Percentiles rank a stretch among this genome's conserved stretches.
Evolutionary conservation across 1,140 invertebrate species (phyloP).

Genomic region (Calosoma granatense): DNA sequence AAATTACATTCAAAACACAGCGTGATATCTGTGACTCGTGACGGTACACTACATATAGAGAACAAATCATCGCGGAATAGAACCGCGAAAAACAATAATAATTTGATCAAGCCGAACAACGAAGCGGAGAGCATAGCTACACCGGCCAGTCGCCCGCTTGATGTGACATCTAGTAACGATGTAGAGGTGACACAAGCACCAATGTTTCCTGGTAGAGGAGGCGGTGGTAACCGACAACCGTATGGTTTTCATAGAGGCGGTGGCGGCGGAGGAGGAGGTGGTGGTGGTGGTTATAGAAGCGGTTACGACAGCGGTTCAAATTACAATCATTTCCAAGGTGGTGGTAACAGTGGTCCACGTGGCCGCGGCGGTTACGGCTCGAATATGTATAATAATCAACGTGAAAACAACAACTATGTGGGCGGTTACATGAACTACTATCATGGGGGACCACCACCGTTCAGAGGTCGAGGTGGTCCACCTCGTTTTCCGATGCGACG

Average conservation of each 20-base stretch:
- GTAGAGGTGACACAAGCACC: constrained; percentile 42
- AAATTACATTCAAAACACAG: constrained; percentile 57
- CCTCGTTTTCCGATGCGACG: constrained; percentile 19
- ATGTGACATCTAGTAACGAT: constrained; percentile 16
- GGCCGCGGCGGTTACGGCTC: constrained; percentile 30
- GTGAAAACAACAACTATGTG: not conserved
- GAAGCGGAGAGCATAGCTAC: constrained; percentile 1
- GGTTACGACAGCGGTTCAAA: constrained; percentile 32
- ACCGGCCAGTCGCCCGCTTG: not conserved
- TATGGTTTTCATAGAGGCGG: constrained; percentile 1
- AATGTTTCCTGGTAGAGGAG: constrained; percentile 43
- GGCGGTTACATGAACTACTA: constrained; percentile 26
- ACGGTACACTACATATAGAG: constrained; percentile 46
- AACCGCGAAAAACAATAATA: constrained; percentile 30
- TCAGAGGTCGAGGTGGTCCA: constrained; percentile 23
- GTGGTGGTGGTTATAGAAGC: constrained; percentile 34
- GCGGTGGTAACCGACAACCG: constrained; percentile 25
- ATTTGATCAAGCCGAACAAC: constrained; percentile 25
- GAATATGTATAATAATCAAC: constrained; percentile 20
- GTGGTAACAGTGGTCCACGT: constrained; percentile 24
- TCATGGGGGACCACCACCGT: constrained; percentile 26
- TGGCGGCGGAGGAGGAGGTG: constrained; percentile 33
- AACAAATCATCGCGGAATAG: constrained; percentile 24
- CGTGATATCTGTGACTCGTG: constrained; percentile 46
- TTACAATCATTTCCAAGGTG: constrained; percentile 20